A percentile compares a stretch with the other conserved stretches of the same genome.
These are phyloP conservation scores for Parauchenoglanis punctatus DNA, from an alignment of 2,797 vertebrate species.

Conservation along the genomic window DNA sequence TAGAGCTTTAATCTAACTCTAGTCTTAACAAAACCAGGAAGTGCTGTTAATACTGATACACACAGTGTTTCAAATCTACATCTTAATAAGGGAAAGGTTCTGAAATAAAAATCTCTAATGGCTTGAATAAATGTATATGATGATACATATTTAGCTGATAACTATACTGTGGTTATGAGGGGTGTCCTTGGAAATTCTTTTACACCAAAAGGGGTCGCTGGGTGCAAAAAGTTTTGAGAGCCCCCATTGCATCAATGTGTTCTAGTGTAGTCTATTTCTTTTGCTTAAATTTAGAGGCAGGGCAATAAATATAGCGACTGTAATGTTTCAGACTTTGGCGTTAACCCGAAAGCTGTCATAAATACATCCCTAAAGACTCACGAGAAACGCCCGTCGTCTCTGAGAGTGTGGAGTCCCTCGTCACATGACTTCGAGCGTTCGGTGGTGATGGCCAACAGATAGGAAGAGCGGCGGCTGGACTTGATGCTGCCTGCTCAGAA, in stretches of 20 bases:
- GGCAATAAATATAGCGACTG: neutral
- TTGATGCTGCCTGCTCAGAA: slow-evolving; percentile 87
- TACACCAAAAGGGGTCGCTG: neutral
- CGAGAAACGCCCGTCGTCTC: slow-evolving; percentile 89
- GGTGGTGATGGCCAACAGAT: slow-evolving; percentile 93
- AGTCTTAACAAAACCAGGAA: neutral
- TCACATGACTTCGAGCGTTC: slow-evolving; percentile 98
- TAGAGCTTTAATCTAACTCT: neutral
- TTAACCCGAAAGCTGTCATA: neutral
- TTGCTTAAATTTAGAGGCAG: neutral
- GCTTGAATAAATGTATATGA: neutral
- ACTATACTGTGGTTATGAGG: neutral
- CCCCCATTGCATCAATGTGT: neutral
- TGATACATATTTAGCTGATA: neutral
- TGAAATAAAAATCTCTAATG: neutral
- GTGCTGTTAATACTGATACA: neutral
- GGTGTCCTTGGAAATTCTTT: neutral
- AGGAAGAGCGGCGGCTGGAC: slow-evolving; percentile 93
- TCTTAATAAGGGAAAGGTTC: neutral
- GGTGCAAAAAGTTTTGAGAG: neutral
- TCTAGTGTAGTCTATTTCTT: neutral
- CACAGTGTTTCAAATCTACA: neutral
- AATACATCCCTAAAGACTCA: slow-evolving; percentile 65
- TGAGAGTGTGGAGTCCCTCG: slow-evolving; percentile 91
- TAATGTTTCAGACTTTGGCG: neutral